These are phyloP conservation scores for Conops quadrifasciatus DNA, from an alignment of 2,888 invertebrate species.

Conservation along the genomic window DNA sequence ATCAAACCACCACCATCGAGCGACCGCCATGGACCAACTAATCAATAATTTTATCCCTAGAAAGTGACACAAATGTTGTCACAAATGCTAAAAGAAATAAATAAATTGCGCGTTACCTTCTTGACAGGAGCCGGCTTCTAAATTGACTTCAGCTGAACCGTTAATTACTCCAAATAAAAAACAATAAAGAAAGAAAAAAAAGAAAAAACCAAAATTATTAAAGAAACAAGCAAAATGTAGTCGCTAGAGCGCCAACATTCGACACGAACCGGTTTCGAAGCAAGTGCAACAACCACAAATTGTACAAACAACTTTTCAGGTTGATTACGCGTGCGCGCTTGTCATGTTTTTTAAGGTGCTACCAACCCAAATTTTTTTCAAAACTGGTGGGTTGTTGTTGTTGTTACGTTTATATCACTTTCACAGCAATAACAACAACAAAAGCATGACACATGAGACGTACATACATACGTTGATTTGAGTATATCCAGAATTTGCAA, in stretches of 20 bases:
- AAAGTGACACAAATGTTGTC: neutral
- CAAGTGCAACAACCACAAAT: slow-evolving; percentile 10
- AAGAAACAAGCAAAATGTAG: neutral
- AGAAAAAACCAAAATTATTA: neutral
- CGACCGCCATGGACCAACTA: neutral
- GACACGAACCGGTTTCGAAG: neutral
- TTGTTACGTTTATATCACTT: neutral
- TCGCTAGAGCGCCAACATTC: no score
- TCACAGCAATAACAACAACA: no score
- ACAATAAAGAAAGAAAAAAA: neutral
- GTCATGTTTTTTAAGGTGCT: slow-evolving; percentile 17
- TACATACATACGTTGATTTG: no score
- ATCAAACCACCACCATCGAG: neutral
- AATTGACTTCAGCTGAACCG: neutral
- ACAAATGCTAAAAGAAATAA: neutral
- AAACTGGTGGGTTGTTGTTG: neutral
- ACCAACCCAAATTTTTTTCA: slow-evolving; percentile 3
- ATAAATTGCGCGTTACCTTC: neutral
- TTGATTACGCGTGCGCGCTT: slow-evolving; percentile 13
- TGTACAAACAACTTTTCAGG: neutral
- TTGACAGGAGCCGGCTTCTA: neutral
- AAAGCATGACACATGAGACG: no score
- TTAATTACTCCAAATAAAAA: neutral
- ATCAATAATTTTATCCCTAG: slow-evolving; percentile 1
- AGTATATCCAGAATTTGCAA: no score